phyloP scores from a whole-genome alignment of 1,140 invertebrate genomes.

The Bombus soroeensis region DNA sequence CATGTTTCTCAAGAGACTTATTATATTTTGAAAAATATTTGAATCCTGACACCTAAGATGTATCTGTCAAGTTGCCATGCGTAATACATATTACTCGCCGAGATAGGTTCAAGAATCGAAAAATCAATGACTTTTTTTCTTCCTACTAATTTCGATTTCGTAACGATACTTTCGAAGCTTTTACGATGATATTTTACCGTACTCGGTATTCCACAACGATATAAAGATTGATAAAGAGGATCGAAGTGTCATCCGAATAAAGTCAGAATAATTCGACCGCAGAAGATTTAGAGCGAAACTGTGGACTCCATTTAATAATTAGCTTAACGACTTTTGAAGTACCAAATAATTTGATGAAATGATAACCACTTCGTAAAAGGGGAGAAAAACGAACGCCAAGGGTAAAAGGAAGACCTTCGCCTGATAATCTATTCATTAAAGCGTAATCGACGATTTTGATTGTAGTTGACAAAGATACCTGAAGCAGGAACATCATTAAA shows the following conservation, averaged over 20 bases:
- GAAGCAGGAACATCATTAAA: not conserved
- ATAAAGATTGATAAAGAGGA: too few species aligned
- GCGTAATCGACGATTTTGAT: constrained; percentile 34
- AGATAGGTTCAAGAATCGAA: not conserved
- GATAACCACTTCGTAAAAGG: constrained; percentile 49
- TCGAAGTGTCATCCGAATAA: not conserved
- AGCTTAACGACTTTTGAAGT: constrained; percentile 68
- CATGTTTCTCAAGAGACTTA: constrained; percentile 45
- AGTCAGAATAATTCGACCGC: constrained; percentile 17
- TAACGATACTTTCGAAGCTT: too few species aligned
- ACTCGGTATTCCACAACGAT: too few species aligned
- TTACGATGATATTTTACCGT: too few species aligned
- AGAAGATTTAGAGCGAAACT: constrained; percentile 51
- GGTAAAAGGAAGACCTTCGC: not conserved
- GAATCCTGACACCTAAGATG: not conserved
- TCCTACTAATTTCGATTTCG: too few species aligned
- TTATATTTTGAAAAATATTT: constrained; percentile 47
- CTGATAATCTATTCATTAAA: constrained; percentile 33
- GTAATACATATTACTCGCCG: not conserved
- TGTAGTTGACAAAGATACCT: constrained; percentile 12
- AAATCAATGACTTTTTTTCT: too few species aligned
- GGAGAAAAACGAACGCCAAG: not conserved
- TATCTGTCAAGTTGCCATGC: not conserved
- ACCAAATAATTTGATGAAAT: constrained; percentile 66
- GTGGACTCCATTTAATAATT: constrained; percentile 69